Evolutionary conservation across 2,888 invertebrate genomes (phyloP), one percentile per base, ranked within the genome.

Genomic region (Leucoma salicis): DNA sequence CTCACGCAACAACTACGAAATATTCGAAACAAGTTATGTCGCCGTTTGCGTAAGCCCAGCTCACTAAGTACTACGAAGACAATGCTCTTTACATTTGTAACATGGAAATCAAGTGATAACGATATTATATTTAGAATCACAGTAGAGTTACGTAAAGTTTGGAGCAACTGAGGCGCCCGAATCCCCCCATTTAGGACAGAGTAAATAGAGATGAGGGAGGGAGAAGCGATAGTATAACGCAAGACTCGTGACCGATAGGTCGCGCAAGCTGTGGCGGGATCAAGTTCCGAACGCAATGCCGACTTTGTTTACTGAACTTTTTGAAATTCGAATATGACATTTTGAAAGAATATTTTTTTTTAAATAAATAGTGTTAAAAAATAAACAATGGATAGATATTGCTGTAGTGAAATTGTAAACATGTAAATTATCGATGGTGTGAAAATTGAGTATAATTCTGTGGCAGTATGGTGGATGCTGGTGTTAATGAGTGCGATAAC

Each of bases 381-480:
- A 47, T 53, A 61, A 57, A 56, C 56, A 60, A 61, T 59, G 51
- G 53, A 65, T 66, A 62, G 48, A 59, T 57, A 42, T 5, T 32
- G 45, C 35, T 49, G 33, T 53, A 61, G 76, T 74, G 72, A 64
- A 65, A 64, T 71, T 61, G 64, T 70, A 74, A 84, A 77, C 70
- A 87, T 86, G 88, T 88, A 83, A 86, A 75, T 78, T 77, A 70
- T 77, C 68, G 67, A 72, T 77, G 79, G 76, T 78, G 82, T 79
- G 75, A 75, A 70, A 78, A 80, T 77, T 74, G 66, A 65, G 75
- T 70, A 78, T 77, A 73, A 81, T 77, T 78, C 67, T 64, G 86
- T 82, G 86, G 82, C 88, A 89, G 88, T 78, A 89, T 89, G 88
- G 86, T 89, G 83, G 79, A 83, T 87, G 82, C 76, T 77, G 82